Evolutionary conservation across 2,113 vertebrate species (phyloP).

Genomic region (Cathartes aura): DNA sequence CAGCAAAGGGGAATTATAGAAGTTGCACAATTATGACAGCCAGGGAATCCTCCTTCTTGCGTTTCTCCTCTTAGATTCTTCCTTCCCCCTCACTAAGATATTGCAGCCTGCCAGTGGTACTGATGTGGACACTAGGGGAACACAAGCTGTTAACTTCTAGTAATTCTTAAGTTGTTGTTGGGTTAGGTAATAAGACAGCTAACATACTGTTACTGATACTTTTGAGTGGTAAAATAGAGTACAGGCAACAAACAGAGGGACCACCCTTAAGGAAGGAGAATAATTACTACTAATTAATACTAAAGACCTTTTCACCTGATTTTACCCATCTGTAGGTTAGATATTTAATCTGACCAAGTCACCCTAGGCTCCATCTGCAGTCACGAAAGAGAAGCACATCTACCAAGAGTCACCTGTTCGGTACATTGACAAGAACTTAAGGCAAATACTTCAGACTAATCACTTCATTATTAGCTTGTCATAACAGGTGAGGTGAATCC

Average conservation of each 20-base stretch:
- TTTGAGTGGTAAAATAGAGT: background rate
- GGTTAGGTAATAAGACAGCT: background rate
- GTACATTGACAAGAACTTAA: background rate
- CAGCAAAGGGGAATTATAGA: background rate
- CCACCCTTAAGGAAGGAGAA: background rate
- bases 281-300: background rate
- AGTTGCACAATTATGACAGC: background rate
- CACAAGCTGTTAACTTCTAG: background rate
- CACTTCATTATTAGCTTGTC: background rate
- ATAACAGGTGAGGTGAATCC: background rate
- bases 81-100: background rate
- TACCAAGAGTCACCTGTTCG: background rate
- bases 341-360: background rate
- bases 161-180: background rate
- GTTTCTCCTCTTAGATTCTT: background rate
- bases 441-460: background rate
- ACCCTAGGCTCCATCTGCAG: background rate
- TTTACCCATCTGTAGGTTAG: background rate
- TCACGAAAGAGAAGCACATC: background rate
- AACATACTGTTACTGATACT: background rate
- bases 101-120: background rate
- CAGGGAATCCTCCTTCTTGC: background rate
- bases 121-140: background rate
- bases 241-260: background rate
- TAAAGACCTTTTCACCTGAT: background rate